These are phyloP conservation scores for Drosophila diplacantha DNA, from an alignment of 2,888 invertebrate genomes.

Conservation along the genomic window DNA sequence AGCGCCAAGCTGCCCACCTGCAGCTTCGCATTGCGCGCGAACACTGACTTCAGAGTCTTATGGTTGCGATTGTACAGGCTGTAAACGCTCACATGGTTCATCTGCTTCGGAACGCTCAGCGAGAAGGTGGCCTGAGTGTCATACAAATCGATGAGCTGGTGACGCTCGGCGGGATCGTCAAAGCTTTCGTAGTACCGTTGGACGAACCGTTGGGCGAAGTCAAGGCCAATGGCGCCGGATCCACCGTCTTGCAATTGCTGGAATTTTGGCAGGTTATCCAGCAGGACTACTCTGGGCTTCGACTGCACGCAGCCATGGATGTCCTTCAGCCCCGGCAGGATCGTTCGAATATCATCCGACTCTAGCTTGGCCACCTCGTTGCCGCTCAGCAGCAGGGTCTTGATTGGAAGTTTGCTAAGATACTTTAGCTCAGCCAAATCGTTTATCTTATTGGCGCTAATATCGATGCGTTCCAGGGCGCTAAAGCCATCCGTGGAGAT, in stretches of 20 bases:
- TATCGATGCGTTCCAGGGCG: slow-evolving; percentile 31
- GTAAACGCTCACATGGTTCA: slow-evolving; percentile 3
- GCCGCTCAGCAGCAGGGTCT: slow-evolving; percentile 14
- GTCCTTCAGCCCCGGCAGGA: slow-evolving; percentile 25
- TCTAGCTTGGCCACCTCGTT: slow-evolving; percentile 32
- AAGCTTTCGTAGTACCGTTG: slow-evolving; percentile 17
- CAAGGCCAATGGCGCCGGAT: neutral
- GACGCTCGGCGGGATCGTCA: slow-evolving; percentile 16
- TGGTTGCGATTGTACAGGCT: slow-evolving; percentile 35
- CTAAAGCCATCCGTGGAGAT: neutral
- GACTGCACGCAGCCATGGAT: slow-evolving; percentile 1
- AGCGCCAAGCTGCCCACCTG: slow-evolving; percentile 11
- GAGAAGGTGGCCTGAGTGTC: slow-evolving; percentile 24
- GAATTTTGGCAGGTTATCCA: neutral
- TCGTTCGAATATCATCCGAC: neutral
- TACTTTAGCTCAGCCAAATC: slow-evolving; percentile 27
- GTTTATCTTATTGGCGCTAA: slow-evolving; percentile 36
- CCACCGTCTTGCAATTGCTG: neutral
- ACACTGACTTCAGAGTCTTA: neutral
- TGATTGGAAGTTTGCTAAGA: slow-evolving; percentile 6
- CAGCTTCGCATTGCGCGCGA: slow-evolving; percentile 23
- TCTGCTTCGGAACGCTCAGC: slow-evolving; percentile 15
- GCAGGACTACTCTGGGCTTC: neutral
- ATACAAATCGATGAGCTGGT: slow-evolving; percentile 21
- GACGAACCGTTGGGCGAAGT: slow-evolving; percentile 16